Base-by-base conservation (phyloP, 2,797 vertebrate genomes). In the Sternotherus odoratus region DNA sequence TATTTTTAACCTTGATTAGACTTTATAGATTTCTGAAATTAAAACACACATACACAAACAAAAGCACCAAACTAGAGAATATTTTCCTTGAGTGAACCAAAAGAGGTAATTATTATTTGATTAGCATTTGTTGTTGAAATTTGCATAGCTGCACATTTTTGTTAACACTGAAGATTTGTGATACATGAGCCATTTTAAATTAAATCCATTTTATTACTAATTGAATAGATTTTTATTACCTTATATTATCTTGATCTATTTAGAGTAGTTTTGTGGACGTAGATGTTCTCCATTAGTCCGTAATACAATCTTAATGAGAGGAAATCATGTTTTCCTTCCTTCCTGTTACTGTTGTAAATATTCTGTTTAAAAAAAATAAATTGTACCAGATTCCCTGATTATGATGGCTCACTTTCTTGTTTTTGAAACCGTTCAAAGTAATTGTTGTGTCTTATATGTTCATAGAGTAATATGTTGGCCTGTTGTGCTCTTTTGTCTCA, bases 41-140 rank as follows among this genome's bases (percentile, higher is more conserved):
- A 87, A 51, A 9, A 23, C 60, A 69, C 28, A 83, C n/a, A 88
- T 86, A 84, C 39, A 77, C 28, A 51, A 24, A 30, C 10, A 48
- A 1, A 12, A 85, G 75, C 81, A 90, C 1, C 8, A 60, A 94
- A 87, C 82, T 36, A 88, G 77, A 91, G 85, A 89, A 95, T 90
- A 85, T 88, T 96, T 97, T 96, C 91, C 60, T 78, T 91, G 93
- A 95, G 96, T 96, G 84, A 95, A 91, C 92, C 96, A 95, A 97
- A 97, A 74, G 86, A 91, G 57, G 43, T 66, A 60, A 82, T 95
- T 48, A 84, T 83, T 88, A 15, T 94, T 96, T 95, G 88, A 95
- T 96, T 96, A 95, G 4, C 82, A 66, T 83, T 96, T 96, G 79
- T 79, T 95, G 17, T 92, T 85, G 85, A 91, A 91, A 82, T 69